phyloP scores from a whole-genome alignment of 30 jellyfish, hydroid and myxozoan genomes.

The Chironex yamaguchii region DNA sequence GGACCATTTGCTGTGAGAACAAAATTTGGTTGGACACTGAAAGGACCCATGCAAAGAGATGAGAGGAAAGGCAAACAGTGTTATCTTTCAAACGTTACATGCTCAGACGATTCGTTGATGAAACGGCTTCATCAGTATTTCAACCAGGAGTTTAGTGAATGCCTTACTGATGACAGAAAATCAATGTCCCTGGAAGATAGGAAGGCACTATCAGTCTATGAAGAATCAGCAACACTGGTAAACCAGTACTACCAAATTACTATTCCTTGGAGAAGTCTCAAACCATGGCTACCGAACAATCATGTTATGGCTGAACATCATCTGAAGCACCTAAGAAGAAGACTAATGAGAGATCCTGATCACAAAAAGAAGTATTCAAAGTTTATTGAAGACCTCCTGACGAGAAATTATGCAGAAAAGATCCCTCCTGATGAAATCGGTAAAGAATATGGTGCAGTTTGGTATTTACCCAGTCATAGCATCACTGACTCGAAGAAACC shows the following conservation, averaged over 20 bases:
- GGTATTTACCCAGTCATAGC: conserved; percentile 78
- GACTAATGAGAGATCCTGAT: conserved; percentile 22
- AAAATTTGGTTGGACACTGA: conserved; percentile 69
- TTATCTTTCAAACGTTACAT: background rate
- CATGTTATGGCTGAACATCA: conserved; percentile 24
- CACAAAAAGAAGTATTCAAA: background rate
- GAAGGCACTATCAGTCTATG: conserved; percentile 32
- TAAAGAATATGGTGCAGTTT: background rate
- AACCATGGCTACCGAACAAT: conserved; percentile 36
- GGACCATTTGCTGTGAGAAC: conserved; percentile 74
- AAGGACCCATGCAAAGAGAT: conserved; percentile 48
- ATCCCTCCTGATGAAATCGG: too few relatives aligned
- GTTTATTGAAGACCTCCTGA: conserved; percentile 31
- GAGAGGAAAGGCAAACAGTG: conserved; percentile 8
- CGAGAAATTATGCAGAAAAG: conserved; percentile 12
- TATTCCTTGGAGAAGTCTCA: conserved; percentile 37
- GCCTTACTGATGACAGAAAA: conserved; percentile 14
- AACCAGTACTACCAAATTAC: conserved; percentile 38
- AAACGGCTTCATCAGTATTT: conserved; percentile 20
- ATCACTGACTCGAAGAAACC: conserved; percentile 73
- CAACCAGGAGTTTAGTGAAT: conserved; percentile 45
- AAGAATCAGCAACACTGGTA: conserved; percentile 12
- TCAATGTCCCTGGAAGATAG: conserved; percentile 38
- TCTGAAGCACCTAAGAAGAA: conserved; percentile 29
- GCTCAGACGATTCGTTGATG: conserved; percentile 6